Base-by-base conservation (phyloP, 35 echinoderm and acorn worm genomes). In the Apostichopus japonicus region DNA sequence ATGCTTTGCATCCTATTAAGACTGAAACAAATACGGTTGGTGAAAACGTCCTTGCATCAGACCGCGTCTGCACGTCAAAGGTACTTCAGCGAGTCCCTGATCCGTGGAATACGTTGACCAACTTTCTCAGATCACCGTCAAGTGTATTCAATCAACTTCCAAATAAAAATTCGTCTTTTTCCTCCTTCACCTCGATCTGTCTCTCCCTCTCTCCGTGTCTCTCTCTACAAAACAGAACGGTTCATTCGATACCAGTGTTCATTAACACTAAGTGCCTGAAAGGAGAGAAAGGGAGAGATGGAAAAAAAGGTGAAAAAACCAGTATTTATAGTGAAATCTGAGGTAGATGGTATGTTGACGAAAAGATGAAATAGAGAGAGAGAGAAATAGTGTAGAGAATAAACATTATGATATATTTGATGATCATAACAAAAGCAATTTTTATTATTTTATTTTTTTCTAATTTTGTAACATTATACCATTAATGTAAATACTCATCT, bases 101-200 rank as follows among this genome's bases (percentile, higher is more conserved):
- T 75, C 71, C 71, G 21, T 75, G 71, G 71, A 75, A 75, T 75
- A 75, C 71, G 71, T 75, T 75, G 71, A 75, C 71, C 71, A 75
- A 75, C 71, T 75, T 75, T 19, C n/a, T 75, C 22, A 19, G 6
- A 75, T 75, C 71, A 19, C 71, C 22, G 15, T 75, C 14, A 21
- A 21, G 71, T 75, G 71, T 75, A 75, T 75, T 75, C 71, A 75
- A 75, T 75, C 71, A 75, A 75, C 57, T 13, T 61, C 0, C 57
- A 75, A 75, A 21, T 75, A 6, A 11, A 67, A 19, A 15, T 11
- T 67, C 19, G 63, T 67, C 63, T 67, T 9, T 9, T 67, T 67
- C 11, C 11, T 67, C 63, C 63, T 67, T 9, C 4, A 4, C 19
- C 11, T 67, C 4, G 13, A 8, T 67, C 19, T 67, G 8, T 67